phyloP scores from a whole-genome alignment of 2,797 vertebrate species.

The Acrossocheilus wenchowensis region DNA sequence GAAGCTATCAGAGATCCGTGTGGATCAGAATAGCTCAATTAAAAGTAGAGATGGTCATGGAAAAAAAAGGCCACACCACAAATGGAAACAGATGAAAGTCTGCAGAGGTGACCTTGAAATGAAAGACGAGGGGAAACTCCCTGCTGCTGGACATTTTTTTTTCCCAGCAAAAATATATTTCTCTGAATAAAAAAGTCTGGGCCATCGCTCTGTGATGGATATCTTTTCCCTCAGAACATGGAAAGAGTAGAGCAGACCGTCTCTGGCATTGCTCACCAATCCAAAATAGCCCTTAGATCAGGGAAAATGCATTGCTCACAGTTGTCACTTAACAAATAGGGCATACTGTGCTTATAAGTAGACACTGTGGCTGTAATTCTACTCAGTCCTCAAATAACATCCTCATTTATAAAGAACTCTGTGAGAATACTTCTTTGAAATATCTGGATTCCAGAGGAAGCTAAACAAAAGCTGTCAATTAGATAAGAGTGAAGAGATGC shows the following conservation, averaged over 20 bases:
- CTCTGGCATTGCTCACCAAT: constrained; percentile 64
- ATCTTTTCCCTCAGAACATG: constrained; percentile 35
- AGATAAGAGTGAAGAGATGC: constrained; percentile 51
- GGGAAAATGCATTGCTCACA: constrained; percentile 66
- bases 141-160: background rate
- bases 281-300: constrained; percentile 76
- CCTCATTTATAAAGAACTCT: constrained; percentile 48
- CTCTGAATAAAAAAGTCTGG: constrained; percentile 39
- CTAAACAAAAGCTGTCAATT: constrained; percentile 59
- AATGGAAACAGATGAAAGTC: constrained; percentile 50
- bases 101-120: constrained; percentile 51
- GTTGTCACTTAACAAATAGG: constrained; percentile 63
- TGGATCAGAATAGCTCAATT: constrained; percentile 78
- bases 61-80: constrained; percentile 67
- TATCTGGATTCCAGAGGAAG: constrained; percentile 49
- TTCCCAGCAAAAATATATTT: constrained; percentile 15
- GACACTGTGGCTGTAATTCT: constrained; percentile 51
- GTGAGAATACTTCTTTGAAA: constrained; percentile 40
- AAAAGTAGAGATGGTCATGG: constrained; percentile 70
- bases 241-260: constrained; percentile 46
- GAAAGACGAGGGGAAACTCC: constrained; percentile 18
- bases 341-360: constrained; percentile 48
- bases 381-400: constrained; percentile 54
- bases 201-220: constrained; percentile 39
- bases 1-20: constrained; percentile 39